Percentiles rank a stretch among this genome's conserved stretches.
These are phyloP conservation scores for Danionella dracula DNA, from an alignment of 2,797 vertebrate genomes.

Conservation along the genomic window DNA sequence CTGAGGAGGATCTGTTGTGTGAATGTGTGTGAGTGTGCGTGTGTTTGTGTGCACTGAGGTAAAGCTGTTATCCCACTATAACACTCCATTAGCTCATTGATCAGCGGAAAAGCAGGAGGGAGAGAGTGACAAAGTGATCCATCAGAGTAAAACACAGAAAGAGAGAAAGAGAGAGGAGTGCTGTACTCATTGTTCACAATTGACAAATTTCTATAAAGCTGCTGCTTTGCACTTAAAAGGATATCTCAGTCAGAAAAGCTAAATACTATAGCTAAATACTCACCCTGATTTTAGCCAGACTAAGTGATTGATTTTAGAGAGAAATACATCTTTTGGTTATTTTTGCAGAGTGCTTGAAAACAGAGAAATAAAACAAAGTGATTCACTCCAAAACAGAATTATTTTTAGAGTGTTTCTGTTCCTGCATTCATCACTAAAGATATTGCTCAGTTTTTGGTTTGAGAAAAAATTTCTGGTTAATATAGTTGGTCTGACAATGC, in stretches of 20 bases:
- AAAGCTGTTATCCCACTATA: constrained; percentile 16
- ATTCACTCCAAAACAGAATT: no score
- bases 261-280: not conserved
- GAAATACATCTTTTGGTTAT: no score
- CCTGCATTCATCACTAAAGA: no score
- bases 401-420: no score
- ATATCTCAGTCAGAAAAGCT: not conserved
- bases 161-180: not conserved
- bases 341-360: no score
- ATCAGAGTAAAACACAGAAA: constrained; percentile 11
- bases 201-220: constrained; percentile 4
- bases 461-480: no score
- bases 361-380: no score
- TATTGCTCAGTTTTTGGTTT: no score
- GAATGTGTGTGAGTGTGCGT: constrained; percentile 14
- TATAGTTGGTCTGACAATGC: no score
- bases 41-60: not conserved
- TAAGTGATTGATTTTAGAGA: no score
- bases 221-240: not conserved
- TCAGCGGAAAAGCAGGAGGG: constrained; percentile 27
- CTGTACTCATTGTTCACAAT: not conserved
- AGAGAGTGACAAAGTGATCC: constrained; percentile 9
- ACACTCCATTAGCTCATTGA: constrained; percentile 42
- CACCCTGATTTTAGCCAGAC: no score
- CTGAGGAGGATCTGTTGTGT: constrained; percentile 3